Conservation (phyloP, 2,797 vertebrate species). For the Cryptoblepharus egeriae region DNA sequence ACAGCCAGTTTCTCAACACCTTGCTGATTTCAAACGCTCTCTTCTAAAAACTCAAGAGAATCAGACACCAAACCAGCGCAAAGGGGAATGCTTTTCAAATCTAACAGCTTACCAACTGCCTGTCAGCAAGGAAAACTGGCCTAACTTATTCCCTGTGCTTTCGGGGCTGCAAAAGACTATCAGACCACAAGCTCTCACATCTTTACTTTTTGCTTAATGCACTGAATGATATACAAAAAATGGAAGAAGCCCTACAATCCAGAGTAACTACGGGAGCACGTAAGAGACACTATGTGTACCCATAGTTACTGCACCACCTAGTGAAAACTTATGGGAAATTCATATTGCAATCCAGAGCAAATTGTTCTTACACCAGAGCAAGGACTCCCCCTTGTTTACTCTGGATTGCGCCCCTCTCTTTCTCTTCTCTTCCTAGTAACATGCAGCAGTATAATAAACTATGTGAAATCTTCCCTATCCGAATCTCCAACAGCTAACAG, state of each 20-base stretch:
- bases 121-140: background rate
- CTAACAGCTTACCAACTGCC: slow-evolving; percentile 17
- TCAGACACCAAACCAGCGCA: slow-evolving; percentile 46
- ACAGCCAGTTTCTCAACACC: slow-evolving; percentile 49
- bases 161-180: slow-evolving; percentile 32
- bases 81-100: slow-evolving; percentile 29
- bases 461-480: background rate
- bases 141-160: slow-evolving; percentile 7
- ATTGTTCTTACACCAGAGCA: too few relatives aligned
- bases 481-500: background rate
- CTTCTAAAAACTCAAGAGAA: slow-evolving; percentile 33
- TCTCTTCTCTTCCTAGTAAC: background rate
- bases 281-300: too few relatives aligned
- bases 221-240: background rate
- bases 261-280: too few relatives aligned
- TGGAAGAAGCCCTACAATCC: too few relatives aligned
- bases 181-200: background rate
- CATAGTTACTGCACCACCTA: too few relatives aligned
- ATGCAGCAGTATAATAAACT: background rate
- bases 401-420: too few relatives aligned
- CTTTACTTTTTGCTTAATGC: background rate
- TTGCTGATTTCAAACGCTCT: slow-evolving; percentile 46
- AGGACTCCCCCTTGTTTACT: too few relatives aligned
- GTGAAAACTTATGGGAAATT: too few relatives aligned
- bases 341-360: too few relatives aligned